Evolutionary conservation across 2,113 vertebrate species (phyloP), one percentile per base, ranked within the genome.

Genomic region (Struthio camelus): DNA sequence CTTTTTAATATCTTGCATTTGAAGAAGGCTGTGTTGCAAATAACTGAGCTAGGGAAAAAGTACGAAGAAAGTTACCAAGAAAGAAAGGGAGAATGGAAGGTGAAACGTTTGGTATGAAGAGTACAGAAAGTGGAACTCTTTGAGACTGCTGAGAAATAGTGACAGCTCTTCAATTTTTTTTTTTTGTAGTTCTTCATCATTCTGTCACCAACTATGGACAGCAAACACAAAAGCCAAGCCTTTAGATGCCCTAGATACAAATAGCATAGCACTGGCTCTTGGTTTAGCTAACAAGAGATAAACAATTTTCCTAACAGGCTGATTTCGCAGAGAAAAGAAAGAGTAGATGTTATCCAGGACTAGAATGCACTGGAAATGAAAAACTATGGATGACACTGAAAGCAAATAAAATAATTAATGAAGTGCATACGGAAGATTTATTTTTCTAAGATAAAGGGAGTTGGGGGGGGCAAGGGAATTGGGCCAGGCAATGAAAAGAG

Each of bases 1-100:
- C 62, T 80, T 90, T 85, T 87, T 50, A 89, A 34, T 86, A 72
- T 48, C 32, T 95, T 53, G 6, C n/a, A 51, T 82, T 44, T 88
- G 50, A 93, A 17, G 23, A 80, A 62, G 71, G 4, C 38, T 56
- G 11, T 73, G 44, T 40, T 62, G 50, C 54, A 94, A 93, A 82
- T 80, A 51, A 86, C 51, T 70, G 48, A 87, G 10, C 7, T 50
- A 38, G 40, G 44, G 14, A 56, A 70, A 69, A 61, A n/a, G 1
- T 12, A 48, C 2, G 36, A 75, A 56, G 30, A 46, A 67, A 54
- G 4, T 65, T 65, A 51, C 10, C 0, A 0, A 27, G 27, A 69
- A 89, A 79, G 10, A 36, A 81, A 58, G 77, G 25, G 5, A 9
- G 30, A 58, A 3, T 7, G n/a, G 15, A 67, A 44, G 56, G 15